Evolutionary conservation across 1,140 invertebrate genomes (phyloP).

Genomic region (Argopecten irradians): DNA sequence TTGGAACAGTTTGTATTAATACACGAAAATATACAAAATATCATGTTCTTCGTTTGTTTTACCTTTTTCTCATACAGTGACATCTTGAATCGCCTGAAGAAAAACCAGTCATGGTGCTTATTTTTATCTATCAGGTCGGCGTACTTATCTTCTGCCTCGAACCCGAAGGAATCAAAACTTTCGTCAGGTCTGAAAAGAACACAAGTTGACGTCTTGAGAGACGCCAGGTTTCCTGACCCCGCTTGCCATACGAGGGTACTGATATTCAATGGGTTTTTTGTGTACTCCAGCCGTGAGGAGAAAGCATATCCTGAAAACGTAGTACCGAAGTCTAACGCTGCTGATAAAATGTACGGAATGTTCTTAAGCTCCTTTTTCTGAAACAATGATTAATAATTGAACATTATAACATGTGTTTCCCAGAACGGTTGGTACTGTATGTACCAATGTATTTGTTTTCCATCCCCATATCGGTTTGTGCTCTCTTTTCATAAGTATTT

Average conservation of each 20-base stretch:
- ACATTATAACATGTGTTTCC: too few species aligned
- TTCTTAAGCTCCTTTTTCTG: background rate
- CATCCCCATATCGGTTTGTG: too few species aligned
- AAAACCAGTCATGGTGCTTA: background rate
- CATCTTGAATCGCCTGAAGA: constrained; percentile 25
- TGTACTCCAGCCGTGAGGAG: constrained; percentile 34
- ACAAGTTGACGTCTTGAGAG: constrained; percentile 8
- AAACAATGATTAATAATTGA: too few species aligned
- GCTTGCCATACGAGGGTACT: constrained; percentile 27
- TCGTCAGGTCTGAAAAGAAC: constrained; percentile 35
- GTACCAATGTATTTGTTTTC: too few species aligned
- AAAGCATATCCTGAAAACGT: constrained; percentile 40
- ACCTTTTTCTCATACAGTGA: background rate
- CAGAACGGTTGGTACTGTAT: too few species aligned
- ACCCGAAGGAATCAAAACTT: constrained; percentile 38
- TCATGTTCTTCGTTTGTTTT: too few species aligned
- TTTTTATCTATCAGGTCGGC: background rate
- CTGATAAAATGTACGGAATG: constrained; percentile 17
- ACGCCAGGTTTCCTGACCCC: background rate
- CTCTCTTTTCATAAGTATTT: too few species aligned
- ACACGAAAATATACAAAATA: too few species aligned
- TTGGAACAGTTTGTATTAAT: too few species aligned
- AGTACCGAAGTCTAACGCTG: constrained; percentile 41
- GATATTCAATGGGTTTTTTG: constrained; percentile 38
- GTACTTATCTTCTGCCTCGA: constrained; percentile 41